Evolutionary conservation across 2,113 vertebrate genomes (phyloP).

Genomic region (Micromys minutus): DNA sequence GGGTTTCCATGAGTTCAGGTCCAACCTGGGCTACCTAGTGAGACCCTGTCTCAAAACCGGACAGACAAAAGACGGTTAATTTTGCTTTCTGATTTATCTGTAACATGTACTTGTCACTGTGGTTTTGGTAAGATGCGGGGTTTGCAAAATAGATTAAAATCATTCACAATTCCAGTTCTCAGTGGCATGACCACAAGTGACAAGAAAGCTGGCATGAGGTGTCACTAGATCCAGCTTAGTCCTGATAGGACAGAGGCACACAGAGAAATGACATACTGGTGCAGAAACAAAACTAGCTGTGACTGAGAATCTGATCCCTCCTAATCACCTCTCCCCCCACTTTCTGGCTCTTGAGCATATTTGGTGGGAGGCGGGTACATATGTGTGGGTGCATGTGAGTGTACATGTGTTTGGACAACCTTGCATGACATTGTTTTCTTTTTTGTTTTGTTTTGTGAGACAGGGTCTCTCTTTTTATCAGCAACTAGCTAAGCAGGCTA

Average conservation of each 20-base stretch:
- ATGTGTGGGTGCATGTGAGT: neutral
- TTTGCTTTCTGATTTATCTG: conserved; percentile 6
- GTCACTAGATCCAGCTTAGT: neutral
- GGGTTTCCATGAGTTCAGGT: neutral
- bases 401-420: neutral
- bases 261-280: neutral
- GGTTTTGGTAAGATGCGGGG: neutral
- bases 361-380: neutral
- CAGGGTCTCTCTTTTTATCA: neutral
- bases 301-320: neutral
- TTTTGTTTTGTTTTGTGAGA: too few species aligned
- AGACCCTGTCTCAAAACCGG: neutral
- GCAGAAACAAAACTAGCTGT: neutral
- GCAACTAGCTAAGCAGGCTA: neutral
- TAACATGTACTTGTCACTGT: neutral
- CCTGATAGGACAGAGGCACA: neutral
- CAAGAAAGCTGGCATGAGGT: neutral
- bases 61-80: neutral
- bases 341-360: neutral
- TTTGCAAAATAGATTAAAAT: conserved; percentile 22
- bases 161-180: neutral
- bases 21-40: neutral
- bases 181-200: neutral
- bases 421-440: neutral
- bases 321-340: too few species aligned